A percentile compares a stretch with the other conserved stretches of the same genome.
phyloP scores from a whole-genome alignment of 2,888 invertebrate species.

The Merodon equestris region DNA sequence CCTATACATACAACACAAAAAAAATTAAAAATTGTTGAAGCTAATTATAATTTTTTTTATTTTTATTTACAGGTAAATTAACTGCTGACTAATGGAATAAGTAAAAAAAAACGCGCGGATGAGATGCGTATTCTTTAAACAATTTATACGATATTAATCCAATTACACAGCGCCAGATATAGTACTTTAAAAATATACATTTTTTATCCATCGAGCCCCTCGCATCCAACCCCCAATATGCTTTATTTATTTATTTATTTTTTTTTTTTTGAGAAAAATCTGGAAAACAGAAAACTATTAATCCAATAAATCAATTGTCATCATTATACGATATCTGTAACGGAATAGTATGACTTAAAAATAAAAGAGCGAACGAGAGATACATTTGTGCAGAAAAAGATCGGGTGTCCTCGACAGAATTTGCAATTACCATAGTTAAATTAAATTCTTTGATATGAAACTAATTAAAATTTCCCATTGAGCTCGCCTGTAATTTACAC shows the following conservation, averaged over 20 bases:
- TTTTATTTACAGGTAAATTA: conserved; percentile 51
- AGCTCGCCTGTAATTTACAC: conserved; percentile 59
- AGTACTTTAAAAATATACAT: no score
- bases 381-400: conserved; percentile 46
- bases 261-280: not conserved
- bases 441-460: conserved; percentile 68
- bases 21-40: not conserved
- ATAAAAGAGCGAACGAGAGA: conserved; percentile 5
- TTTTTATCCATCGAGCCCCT: no score
- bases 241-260: conserved; percentile 24
- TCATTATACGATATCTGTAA: conserved; percentile 53
- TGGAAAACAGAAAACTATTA: conserved; percentile 27
- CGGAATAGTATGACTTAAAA: conserved; percentile 41
- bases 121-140: conserved; percentile 31
- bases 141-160: conserved; percentile 43
- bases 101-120: not conserved
- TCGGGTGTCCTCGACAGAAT: conserved; percentile 58
- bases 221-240: conserved; percentile 5
- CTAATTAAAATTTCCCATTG: conserved; percentile 68
- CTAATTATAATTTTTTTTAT: conserved; percentile 7
- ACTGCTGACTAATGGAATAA: conserved; percentile 3
- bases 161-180: no score
- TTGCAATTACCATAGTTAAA: conserved; percentile 67
- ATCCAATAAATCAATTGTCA: conserved; percentile 62
- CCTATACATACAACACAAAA: no score